Percentiles rank a stretch among this genome's conserved stretches.
Evolutionary conservation across 1,140 invertebrate species (phyloP).

Genomic region (Aradophagus sp.): DNA sequence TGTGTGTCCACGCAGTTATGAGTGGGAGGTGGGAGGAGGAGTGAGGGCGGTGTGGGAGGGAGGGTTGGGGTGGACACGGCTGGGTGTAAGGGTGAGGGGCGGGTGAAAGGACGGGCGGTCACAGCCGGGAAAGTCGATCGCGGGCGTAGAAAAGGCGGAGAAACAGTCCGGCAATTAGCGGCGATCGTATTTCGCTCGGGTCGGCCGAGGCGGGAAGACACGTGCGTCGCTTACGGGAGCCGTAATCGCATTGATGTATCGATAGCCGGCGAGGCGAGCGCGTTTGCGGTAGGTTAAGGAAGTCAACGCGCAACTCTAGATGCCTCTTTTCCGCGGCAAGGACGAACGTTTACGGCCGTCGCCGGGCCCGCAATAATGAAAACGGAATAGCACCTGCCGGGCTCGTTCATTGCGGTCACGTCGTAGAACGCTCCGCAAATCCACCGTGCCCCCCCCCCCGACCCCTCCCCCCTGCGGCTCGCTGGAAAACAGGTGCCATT

Average conservation of each 20-base stretch:
- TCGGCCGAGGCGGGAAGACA: slow-evolving; percentile 12
- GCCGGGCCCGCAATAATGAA: slow-evolving; percentile 31
- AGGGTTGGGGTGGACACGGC: no score
- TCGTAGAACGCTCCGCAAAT: slow-evolving; percentile 42
- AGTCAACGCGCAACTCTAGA: slow-evolving; percentile 36
- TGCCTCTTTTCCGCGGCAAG: slow-evolving; percentile 25
- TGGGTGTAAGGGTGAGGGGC: no score
- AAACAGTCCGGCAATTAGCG: slow-evolving; percentile 32
- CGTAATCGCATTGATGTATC: slow-evolving; percentile 52
- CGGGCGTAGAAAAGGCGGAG: no score
- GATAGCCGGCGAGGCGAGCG: slow-evolving; percentile 40
- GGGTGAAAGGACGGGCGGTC: no score
- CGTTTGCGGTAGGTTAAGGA: slow-evolving; percentile 52
- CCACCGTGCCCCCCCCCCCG: slow-evolving; percentile 8
- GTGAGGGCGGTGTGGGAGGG: no score
- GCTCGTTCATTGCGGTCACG: slow-evolving; percentile 50
- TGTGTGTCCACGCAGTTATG: no score
- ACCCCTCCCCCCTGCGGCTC: slow-evolving; percentile 26
- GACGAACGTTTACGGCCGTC: no score
- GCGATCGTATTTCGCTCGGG: slow-evolving; percentile 29
- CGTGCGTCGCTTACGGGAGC: slow-evolving; percentile 34
- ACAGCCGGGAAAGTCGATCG: no score
- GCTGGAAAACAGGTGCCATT: slow-evolving; percentile 52
- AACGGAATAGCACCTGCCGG: slow-evolving; percentile 45
- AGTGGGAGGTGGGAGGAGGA: no score